Evolutionary conservation across 1,140 invertebrate genomes (phyloP).

Genomic region (Cydia amplana): DNA sequence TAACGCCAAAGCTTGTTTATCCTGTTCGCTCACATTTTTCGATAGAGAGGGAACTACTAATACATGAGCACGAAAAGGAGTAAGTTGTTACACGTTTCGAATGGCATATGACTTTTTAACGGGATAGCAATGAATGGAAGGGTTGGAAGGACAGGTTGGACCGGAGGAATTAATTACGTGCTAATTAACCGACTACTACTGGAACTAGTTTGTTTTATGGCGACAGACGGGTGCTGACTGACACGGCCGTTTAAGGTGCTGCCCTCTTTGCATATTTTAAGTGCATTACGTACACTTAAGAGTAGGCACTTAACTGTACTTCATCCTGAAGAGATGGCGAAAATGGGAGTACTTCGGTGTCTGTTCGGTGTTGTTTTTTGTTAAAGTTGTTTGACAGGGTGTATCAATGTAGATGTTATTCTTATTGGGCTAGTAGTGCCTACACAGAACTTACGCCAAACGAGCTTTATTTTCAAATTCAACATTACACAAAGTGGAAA

Average conservation of each 20-base stretch:
- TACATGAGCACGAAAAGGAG: neutral
- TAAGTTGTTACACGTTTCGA: neutral
- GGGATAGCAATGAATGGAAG: conserved; percentile 12
- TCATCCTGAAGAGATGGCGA: too few relatives aligned
- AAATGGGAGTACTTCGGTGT: too few relatives aligned
- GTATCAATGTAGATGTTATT: too few relatives aligned
- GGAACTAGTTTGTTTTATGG: conserved; percentile 34
- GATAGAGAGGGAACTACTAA: neutral
- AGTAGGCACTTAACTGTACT: neutral
- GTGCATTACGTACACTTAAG: neutral
- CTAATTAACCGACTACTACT: conserved; percentile 52
- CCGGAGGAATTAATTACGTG: conserved; percentile 49
- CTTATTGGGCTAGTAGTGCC: too few relatives aligned
- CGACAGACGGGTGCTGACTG: conserved; percentile 19
- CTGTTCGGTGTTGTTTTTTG: too few relatives aligned
- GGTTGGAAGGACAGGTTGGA: conserved; percentile 17
- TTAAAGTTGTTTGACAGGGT: too few relatives aligned
- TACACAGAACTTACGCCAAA: too few relatives aligned
- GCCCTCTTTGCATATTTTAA: conserved; percentile 13
- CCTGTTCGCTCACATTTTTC: neutral
- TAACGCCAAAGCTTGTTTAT: neutral
- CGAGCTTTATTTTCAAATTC: too few relatives aligned
- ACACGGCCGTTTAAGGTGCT: neutral
- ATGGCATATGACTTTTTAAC: neutral
- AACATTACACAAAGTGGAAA: too few relatives aligned